Evolutionary conservation across 2,888 invertebrate species (phyloP).

Genomic region (Drosophila rellima): DNA sequence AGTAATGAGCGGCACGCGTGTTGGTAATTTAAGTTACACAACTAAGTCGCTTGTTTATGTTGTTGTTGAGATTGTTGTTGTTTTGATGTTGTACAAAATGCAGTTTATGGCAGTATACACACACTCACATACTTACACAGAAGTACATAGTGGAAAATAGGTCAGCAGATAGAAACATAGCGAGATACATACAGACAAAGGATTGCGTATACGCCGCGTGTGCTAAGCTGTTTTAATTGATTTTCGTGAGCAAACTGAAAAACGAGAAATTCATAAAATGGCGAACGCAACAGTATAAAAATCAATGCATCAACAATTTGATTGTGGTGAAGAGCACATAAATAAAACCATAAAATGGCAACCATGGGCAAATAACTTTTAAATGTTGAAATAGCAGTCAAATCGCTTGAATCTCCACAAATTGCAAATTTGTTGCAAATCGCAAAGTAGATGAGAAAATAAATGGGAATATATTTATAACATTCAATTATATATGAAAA

Average conservation of each 20-base stretch:
- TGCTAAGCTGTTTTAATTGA: conserved; percentile 54
- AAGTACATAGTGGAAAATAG: conserved; percentile 19
- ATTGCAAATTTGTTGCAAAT: conserved; percentile 25
- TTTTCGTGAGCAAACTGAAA: conserved; percentile 27
- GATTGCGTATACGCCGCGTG: conserved; percentile 33
- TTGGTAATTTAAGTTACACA: conserved; percentile 44
- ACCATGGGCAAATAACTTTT: conserved; percentile 19
- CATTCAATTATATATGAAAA: too few relatives aligned
- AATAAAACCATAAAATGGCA: conserved; percentile 2
- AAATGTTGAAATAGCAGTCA: conserved; percentile 8
- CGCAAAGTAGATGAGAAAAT: too few relatives aligned
- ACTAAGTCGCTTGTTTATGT: conserved; percentile 44
- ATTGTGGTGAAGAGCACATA: conserved; percentile 18
- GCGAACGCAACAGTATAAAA: conserved; percentile 9
- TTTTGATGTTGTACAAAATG: conserved; percentile 10
- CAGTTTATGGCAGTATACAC: conserved; percentile 29
- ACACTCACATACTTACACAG: not conserved
- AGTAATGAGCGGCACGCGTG: conserved; percentile 51
- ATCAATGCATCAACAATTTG: conserved; percentile 31
- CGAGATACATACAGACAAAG: not conserved
- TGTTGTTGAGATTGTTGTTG: conserved; percentile 9
- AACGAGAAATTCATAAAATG: conserved; percentile 5
- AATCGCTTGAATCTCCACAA: conserved; percentile 1
- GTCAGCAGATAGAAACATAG: conserved; percentile 26
- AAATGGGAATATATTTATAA: too few relatives aligned